Evolutionary conservation across 2,113 vertebrate species (phyloP), one percentile per base, ranked within the genome.

Genomic region (Ameiurus melas): DNA sequence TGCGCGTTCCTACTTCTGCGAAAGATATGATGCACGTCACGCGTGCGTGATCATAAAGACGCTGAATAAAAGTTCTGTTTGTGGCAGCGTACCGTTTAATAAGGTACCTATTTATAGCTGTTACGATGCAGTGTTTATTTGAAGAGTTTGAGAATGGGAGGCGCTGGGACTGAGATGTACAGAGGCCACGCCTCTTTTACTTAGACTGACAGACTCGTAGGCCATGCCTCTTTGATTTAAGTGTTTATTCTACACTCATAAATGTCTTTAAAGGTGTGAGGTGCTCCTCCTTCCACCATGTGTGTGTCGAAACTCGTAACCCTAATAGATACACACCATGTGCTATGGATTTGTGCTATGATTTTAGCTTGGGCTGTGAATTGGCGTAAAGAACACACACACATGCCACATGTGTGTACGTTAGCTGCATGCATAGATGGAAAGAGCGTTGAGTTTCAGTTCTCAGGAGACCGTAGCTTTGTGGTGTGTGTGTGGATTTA

Each of bases 401-500:
- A 17, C 33, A 62, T 39, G 57, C 30, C 33, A 16, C 20, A 43
- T 62, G 57, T 60, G 80, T 47, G 60, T 68, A 30, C 2, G 2
- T 64, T 64, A 83, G 57, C 58, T 64, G 58, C 25, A 33, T 60
- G 82, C 33, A 17, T 68, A 47, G 60, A 83, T 25, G 47, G 77
- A 17, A 79, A 30, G 39, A 68, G 39, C 62, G 7, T 84, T 84
- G 2, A 25, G 25, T 36, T 87, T 55, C 62, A 13, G 20, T 75
- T 25, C 85, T 81, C 47, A 70, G 47, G 60, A 81, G 62, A 43
- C 19, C 30, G 8, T 14, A 51, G 36, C 73, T 53, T 55, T 47
- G 86, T 71, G 78, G 70, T 83, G 86, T 64, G 36, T 36, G 70
- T 75, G 85, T 12, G 64, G 43, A 70, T 81, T 82, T 89, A 82